These are phyloP conservation scores for Bilobella aurantiaca DNA, from an alignment of 1,140 invertebrate genomes.

Conservation along the genomic window DNA sequence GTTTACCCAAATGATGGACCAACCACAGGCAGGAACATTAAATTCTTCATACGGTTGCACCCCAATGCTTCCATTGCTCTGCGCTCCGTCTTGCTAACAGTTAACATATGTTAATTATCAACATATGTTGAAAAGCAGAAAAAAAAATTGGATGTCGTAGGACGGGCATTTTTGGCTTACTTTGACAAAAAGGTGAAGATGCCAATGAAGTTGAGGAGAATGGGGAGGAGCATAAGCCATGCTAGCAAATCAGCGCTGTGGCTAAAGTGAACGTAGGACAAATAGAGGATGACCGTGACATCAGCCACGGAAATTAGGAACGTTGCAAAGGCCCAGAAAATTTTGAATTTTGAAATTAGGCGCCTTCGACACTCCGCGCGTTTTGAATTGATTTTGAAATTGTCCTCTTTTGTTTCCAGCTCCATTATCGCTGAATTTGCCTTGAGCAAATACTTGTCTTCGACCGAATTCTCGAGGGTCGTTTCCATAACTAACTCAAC, in stretches of 20 bases:
- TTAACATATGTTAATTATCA: no score
- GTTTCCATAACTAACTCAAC: no score
- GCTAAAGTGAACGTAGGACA: constrained; percentile 19
- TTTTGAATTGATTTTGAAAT: no score
- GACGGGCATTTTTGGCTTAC: no score
- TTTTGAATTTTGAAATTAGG: constrained; percentile 1
- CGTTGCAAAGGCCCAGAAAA: constrained; percentile 18
- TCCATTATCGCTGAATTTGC: no score
- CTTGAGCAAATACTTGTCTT: no score
- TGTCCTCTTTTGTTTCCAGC: no score
- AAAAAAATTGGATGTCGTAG: no score
- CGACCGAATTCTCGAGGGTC: no score
- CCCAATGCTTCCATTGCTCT: constrained; percentile 15
- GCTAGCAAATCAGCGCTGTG: constrained; percentile 17
- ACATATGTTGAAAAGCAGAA: no score
- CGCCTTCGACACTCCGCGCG: neutral
- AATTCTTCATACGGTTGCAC: constrained; percentile 10
- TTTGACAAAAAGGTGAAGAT: constrained; percentile 21
- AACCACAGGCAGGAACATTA: constrained; percentile 17
- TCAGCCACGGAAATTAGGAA: constrained; percentile 18
- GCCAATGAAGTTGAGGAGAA: constrained; percentile 24
- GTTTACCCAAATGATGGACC: constrained; percentile 15
- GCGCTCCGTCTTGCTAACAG: constrained; percentile 14
- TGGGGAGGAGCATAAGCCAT: constrained; percentile 23
- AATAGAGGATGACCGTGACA: constrained; percentile 21